Base-by-base conservation (phyloP, 2,888 invertebrate genomes). In the Azorinus chamasolen region DNA sequence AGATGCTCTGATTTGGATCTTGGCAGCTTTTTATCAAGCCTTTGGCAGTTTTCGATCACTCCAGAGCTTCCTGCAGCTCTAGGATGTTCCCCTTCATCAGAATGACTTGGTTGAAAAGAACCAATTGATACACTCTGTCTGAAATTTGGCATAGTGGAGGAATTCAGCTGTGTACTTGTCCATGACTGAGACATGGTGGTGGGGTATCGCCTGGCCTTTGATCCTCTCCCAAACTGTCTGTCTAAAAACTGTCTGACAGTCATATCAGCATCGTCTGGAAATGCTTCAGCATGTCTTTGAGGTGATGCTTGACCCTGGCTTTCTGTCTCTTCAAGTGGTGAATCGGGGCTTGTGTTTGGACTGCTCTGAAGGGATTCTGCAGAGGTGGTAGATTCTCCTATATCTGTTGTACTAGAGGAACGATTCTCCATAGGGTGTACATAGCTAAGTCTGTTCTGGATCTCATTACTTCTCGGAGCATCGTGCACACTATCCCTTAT, bases 111-210 rank as follows among this genome's bases (percentile, higher is more conserved):
- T 6, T 63, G 69, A 43, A 80, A 80, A 3, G 70, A 73, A 10
- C 80, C 77, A 24, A 73, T 51, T 27, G 73, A 74, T 32, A 65
- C 50, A 65, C 79, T 79, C 43, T 73, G 73, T 43, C 65, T 68
- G 46, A 79, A 61, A 69, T 68, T 69, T 24, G 54, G 69, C 32
- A 37, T 55, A 6, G 63, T 41, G 0, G 41, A 50, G 18, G 77
- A 68, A 6, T 22, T 25, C 41, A 57, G 39, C 51, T 55, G 69
- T n/a, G 76, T 43, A 58, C 80, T 77, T 16, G 80, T 80, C 80
- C 80, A 80, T 6, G 80, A 80, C 64, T 77, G 80, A 18, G 80
- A 80, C 76, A 80, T 76, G 2, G 73, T 73, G 1, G 73, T 73
- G 1, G 80, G 80, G 24, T 77, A 80, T 10, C 75, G 65, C 37